Base-by-base conservation (phyloP, 2,113 vertebrate genomes). In the Tringa solitaria region DNA sequence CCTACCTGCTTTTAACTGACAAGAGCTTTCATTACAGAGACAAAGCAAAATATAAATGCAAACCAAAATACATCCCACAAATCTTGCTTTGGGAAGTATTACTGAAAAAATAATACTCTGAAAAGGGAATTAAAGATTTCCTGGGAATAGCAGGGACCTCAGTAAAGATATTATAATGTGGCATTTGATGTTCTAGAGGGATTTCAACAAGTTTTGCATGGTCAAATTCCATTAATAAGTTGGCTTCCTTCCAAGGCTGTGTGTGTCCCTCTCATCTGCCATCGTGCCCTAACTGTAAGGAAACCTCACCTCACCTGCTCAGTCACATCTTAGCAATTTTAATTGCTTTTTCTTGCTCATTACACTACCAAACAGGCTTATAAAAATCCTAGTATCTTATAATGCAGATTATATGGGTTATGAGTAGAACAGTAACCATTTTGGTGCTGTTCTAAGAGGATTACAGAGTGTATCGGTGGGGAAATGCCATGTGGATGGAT, bases 161-260 rank as follows among this genome's bases (percentile, higher is more conserved):
- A 84, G 95, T 94, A 89, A 97, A 95, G 87, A 93, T 96, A 97
- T 96, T 96, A 90, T 88, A 95, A 96, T 96, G 77, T 93, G 93
- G 75, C 94, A 95, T 97, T 97, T 97, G 91, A 95, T 91, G 89
- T 94, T 90, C 96, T 96, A 84, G 53, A 75, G 97, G 93, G 96
- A 97, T 96, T 97, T 97, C 92, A 95, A 95, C 87, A 97, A 97
- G 97, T 97, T 98, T 97, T 98, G 92, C 95, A 97, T 96, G 95
- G 97, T 97, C 96, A 98, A 97, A 97, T 97, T 97, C 95, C 93
- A 98, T 98, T 98, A 98, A 97, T 94, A 97, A 96, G 26, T 46
- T 97, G 97, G 97, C 94, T 85, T 93, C 64, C 65, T 90, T 96
- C 96, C 97, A 98, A 95, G 65, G 84, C 95, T 94, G 74, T 80